Percentiles rank a stretch among this genome's conserved stretches.
phyloP scores from a whole-genome alignment of 2,888 invertebrate genomes.

The Lamellibrachia columna region DNA sequence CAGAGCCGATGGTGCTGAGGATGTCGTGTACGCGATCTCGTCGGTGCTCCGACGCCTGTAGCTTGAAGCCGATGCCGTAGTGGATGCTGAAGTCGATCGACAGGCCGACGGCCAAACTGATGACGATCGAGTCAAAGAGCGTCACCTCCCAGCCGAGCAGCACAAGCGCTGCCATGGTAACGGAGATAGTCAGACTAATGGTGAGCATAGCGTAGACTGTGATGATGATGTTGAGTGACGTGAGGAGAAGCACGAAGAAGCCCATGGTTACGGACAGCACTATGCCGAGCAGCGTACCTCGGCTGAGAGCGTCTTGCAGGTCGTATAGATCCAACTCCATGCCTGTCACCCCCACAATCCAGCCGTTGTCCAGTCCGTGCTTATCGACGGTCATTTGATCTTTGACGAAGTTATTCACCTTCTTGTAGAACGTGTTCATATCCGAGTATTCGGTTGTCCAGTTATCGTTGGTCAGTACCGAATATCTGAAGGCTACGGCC shows the following conservation, averaged over 20 bases:
- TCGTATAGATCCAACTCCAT: slow-evolving; percentile 18
- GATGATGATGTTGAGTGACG: slow-evolving; percentile 83
- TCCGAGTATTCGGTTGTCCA: slow-evolving; percentile 21
- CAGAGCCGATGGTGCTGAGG: slow-evolving; percentile 76
- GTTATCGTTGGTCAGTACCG: background rate
- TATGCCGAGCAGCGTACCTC: slow-evolving; percentile 83
- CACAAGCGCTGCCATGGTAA: slow-evolving; percentile 73
- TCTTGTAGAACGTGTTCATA: slow-evolving; percentile 20
- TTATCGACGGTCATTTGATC: background rate
- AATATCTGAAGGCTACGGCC: slow-evolving; percentile 8
- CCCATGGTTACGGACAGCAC: slow-evolving; percentile 81
- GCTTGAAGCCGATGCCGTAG: slow-evolving; percentile 81
- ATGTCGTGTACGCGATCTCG: slow-evolving; percentile 65
- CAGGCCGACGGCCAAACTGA: slow-evolving; percentile 91
- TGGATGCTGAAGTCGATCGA: slow-evolving; percentile 93
- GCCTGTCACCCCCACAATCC: slow-evolving; percentile 18
- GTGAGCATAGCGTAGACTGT: slow-evolving; percentile 84
- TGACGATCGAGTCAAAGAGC: slow-evolving; percentile 90
- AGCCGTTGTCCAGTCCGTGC: slow-evolving; percentile 20
- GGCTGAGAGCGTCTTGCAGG: background rate
- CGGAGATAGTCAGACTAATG: slow-evolving; percentile 84
- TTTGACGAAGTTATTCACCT: background rate
- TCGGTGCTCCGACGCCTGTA: slow-evolving; percentile 55
- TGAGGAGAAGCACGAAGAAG: slow-evolving; percentile 80
- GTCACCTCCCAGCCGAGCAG: slow-evolving; percentile 86